Evolutionary conservation across 2,888 invertebrate genomes (phyloP).

Genomic region (Drosophila dives): DNA sequence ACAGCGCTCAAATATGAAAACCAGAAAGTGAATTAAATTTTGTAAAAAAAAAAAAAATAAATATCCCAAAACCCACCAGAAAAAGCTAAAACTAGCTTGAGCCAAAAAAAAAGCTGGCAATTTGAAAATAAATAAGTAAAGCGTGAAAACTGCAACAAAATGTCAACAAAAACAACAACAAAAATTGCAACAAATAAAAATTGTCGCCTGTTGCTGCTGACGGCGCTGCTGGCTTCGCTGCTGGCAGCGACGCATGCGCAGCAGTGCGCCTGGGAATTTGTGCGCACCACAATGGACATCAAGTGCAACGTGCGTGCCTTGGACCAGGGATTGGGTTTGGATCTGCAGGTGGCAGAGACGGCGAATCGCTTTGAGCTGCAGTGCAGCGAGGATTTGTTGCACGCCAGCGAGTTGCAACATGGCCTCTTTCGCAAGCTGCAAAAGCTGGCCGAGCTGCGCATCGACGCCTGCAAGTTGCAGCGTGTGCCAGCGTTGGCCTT

Average conservation of each 20-base stretch:
- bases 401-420: conserved; percentile 90
- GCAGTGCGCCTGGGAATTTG: conserved; percentile 85
- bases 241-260: conserved; percentile 80
- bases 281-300: conserved; percentile 84
- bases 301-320: conserved; percentile 84
- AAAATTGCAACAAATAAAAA: conserved; percentile 29
- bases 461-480: conserved; percentile 92
- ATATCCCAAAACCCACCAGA: conserved; percentile 42
- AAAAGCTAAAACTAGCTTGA: conserved; percentile 22
- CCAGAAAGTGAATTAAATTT: conserved; percentile 63
- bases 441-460: conserved; percentile 90
- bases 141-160: conserved; percentile 28
- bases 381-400: conserved; percentile 91
- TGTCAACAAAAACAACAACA: conserved; percentile 45
- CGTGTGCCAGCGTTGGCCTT: conserved; percentile 91
- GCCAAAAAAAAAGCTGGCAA: conserved; percentile 17
- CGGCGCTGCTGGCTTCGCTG: conserved; percentile 32
- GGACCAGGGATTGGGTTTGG: conserved; percentile 71
- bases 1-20: conserved; percentile 75
- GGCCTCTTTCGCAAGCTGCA: conserved; percentile 90
- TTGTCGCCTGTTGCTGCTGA: conserved; percentile 62
- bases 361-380: conserved; percentile 90
- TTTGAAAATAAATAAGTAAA: conserved; percentile 7
- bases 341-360: conserved; percentile 87
- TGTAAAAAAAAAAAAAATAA: conserved; percentile 42